phyloP scores from a whole-genome alignment of 2,888 invertebrate genomes.

The Cremastobaeus sp. region DNA sequence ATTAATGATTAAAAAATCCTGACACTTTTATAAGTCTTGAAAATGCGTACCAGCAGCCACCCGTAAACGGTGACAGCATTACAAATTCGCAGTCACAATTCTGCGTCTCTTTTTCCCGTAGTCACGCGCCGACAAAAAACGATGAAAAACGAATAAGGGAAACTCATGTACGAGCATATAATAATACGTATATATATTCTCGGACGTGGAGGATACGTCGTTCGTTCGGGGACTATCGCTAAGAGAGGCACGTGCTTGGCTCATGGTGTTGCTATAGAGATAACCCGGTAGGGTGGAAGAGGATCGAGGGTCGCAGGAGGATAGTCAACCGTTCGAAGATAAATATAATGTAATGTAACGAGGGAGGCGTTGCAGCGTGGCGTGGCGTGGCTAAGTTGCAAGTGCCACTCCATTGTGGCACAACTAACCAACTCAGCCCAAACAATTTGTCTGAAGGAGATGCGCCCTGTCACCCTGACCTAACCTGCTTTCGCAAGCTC shows the following conservation, averaged over 20 bases:
- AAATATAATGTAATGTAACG: constrained; percentile 78
- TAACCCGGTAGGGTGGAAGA: constrained; percentile 65
- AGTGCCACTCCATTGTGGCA: constrained; percentile 76
- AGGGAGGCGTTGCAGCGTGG: constrained; percentile 72
- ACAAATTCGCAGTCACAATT: constrained; percentile 67
- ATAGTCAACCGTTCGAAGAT: constrained; percentile 74
- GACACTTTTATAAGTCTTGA: no score
- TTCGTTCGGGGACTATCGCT: constrained; percentile 31
- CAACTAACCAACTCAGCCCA: constrained; percentile 77
- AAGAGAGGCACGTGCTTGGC: constrained; percentile 58
- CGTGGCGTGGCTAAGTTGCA: constrained; percentile 66
- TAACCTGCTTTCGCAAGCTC: constrained; percentile 58
- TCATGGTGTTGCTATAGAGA: constrained; percentile 71
- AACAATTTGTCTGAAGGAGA: constrained; percentile 77
- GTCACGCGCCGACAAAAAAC: constrained; percentile 13
- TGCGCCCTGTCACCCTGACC: constrained; percentile 67
- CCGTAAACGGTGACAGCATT: constrained; percentile 58
- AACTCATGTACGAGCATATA: constrained; percentile 24
- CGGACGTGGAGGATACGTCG: constrained; percentile 17
- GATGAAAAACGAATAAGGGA: constrained; percentile 48
- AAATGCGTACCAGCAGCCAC: no score
- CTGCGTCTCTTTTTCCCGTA: constrained; percentile 62
- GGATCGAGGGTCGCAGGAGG: constrained; percentile 64
- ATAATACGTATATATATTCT: constrained; percentile 8
- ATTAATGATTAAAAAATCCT: no score